These are phyloP conservation scores for Helleia helle DNA, from an alignment of 2,888 invertebrate genomes.

Conservation along the genomic window DNA sequence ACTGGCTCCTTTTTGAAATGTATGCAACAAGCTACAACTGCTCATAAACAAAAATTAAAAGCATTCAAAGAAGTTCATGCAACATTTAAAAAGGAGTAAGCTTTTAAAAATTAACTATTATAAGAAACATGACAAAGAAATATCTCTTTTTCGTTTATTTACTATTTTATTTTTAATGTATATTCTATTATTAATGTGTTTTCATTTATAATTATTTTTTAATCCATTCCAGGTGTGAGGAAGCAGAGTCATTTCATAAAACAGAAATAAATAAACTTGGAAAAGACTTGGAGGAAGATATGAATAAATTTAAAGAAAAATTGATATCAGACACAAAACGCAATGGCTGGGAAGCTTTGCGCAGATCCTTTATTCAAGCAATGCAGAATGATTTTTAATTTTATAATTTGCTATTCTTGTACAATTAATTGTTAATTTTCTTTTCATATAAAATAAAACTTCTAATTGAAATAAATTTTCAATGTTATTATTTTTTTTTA, in stretches of 20 bases:
- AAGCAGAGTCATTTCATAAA: constrained; percentile 42
- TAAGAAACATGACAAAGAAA: too few relatives aligned
- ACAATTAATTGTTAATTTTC: background rate
- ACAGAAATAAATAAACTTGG: constrained; percentile 42
- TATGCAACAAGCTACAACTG: constrained; percentile 44
- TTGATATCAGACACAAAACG: constrained; percentile 49
- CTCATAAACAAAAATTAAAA: constrained; percentile 47
- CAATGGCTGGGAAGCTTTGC: constrained; percentile 47
- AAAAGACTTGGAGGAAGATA: constrained; percentile 46
- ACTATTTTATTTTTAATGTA: too few relatives aligned
- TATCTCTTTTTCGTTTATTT: too few relatives aligned
- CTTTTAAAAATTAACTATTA: constrained; percentile 10
- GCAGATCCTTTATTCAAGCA: constrained; percentile 47
- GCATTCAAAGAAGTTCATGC: constrained; percentile 40
- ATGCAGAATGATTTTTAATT: constrained; percentile 51
- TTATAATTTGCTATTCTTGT: constrained; percentile 17
- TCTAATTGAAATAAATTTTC: too few relatives aligned
- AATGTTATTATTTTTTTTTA: too few relatives aligned
- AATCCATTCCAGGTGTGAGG: constrained; percentile 36
- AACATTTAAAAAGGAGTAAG: constrained; percentile 47
- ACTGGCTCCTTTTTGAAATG: constrained; percentile 45
- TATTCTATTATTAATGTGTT: too few relatives aligned
- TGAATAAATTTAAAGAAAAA: constrained; percentile 47
- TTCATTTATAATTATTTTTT: constrained; percentile 17
- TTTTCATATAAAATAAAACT: too few relatives aligned